Percentiles rank a stretch among this genome's conserved stretches.
These are phyloP conservation scores for human DNA, from an alignment of 2,113 vertebrate species.

Conservation along the genomic window GRCh38 chr5:171539001-171539500, in stretches of 20 bases:
- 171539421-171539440: background rate
- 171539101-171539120: background rate
- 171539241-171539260: background rate
- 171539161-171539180: background rate
- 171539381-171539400: background rate
- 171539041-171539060: background rate
- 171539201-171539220: background rate
- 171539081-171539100: background rate
- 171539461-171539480: background rate
- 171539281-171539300: background rate
- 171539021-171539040: background rate
- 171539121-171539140: background rate
- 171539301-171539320: background rate
- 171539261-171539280: background rate
- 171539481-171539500: background rate
- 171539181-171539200: background rate
- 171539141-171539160: background rate
- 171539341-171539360: background rate
- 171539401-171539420: rapidly evolving
- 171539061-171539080: background rate
- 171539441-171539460: background rate
- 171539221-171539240: background rate
- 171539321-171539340: background rate
- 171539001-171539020: background rate
- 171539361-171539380: background rate